Conservation (phyloP, 2,888 invertebrate genomes). For the Apodemia zela region DNA sequence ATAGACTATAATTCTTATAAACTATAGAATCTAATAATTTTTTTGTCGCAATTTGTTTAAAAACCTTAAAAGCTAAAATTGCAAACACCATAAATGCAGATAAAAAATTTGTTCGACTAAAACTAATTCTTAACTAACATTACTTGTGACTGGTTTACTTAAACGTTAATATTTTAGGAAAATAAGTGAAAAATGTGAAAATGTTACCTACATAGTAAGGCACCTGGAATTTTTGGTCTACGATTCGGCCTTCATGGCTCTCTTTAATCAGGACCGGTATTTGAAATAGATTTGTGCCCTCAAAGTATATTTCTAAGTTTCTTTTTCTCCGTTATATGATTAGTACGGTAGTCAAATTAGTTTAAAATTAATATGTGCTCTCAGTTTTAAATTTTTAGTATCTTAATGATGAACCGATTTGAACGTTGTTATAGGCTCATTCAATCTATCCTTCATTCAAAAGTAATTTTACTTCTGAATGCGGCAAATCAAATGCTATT, state of each 20-base stretch:
- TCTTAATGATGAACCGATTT: no score
- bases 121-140: slow-evolving; percentile 17
- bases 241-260: slow-evolving; percentile 26
- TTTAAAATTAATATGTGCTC: no score
- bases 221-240: slow-evolving; percentile 69
- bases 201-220: slow-evolving; percentile 51
- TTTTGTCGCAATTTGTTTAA: slow-evolving; percentile 22
- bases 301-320: not conserved
- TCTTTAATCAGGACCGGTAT: not conserved
- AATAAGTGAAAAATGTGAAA: slow-evolving; percentile 23
- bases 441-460: no score
- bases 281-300: not conserved
- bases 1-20: no score
- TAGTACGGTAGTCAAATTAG: no score
- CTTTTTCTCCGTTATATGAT: not conserved
- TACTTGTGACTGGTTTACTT: slow-evolving; percentile 20
- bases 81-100: slow-evolving; percentile 20
- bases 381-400: no score
- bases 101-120: slow-evolving; percentile 7
- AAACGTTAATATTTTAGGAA: slow-evolving; percentile 20
- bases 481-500: no score
- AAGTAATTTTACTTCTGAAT: no score
- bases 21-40: no score
- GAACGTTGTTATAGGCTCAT: no score
- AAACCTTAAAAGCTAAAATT: slow-evolving; percentile 19